Conservation (phyloP, 2,888 invertebrate species). For the Brachyopa scutellaris region DNA sequence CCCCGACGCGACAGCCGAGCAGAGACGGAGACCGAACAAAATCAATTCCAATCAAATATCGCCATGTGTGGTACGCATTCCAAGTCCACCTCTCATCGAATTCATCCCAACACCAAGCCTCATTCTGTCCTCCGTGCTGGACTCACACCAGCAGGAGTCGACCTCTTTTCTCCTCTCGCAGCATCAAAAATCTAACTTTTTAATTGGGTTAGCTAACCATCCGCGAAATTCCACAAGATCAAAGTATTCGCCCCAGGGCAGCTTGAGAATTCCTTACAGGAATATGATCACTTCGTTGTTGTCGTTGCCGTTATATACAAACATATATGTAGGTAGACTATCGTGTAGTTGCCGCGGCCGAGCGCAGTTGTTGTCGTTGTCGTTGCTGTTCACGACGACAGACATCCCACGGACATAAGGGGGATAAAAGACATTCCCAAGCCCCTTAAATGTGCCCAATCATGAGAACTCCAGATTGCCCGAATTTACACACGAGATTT, state of each 20-base stretch:
- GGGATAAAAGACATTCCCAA: conserved; percentile 66
- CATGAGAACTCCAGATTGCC: conserved; percentile 67
- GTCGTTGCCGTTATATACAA: conserved; percentile 37
- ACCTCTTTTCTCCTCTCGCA: conserved; percentile 29
- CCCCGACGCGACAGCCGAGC: background rate
- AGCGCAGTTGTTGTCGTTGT: conserved; percentile 18
- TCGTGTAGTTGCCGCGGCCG: conserved; percentile 11
- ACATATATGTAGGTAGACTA: too few species aligned
- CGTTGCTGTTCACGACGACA: conserved; percentile 42
- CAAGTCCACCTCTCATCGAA: conserved; percentile 63
- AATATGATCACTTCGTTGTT: conserved; percentile 71
- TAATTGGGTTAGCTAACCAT: conserved; percentile 76
- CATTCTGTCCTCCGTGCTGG: conserved; percentile 28
- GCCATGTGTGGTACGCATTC: conserved; percentile 72
- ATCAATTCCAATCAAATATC: conserved; percentile 70
- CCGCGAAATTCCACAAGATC: conserved; percentile 75
- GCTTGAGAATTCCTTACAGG: conserved; percentile 70
- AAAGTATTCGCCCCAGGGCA: conserved; percentile 73
- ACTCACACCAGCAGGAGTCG: conserved; percentile 62
- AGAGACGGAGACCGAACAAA: conserved; percentile 11
- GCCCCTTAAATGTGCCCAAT: conserved; percentile 70
- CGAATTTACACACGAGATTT: conserved; percentile 68
- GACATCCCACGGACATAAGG: conserved; percentile 38
- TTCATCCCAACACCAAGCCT: conserved; percentile 64
- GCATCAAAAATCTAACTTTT: conserved; percentile 73